Evolutionary conservation across 1,140 invertebrate species (phyloP), one percentile per base, ranked within the genome.

Genomic region (Globodera rostochiensis): DNA sequence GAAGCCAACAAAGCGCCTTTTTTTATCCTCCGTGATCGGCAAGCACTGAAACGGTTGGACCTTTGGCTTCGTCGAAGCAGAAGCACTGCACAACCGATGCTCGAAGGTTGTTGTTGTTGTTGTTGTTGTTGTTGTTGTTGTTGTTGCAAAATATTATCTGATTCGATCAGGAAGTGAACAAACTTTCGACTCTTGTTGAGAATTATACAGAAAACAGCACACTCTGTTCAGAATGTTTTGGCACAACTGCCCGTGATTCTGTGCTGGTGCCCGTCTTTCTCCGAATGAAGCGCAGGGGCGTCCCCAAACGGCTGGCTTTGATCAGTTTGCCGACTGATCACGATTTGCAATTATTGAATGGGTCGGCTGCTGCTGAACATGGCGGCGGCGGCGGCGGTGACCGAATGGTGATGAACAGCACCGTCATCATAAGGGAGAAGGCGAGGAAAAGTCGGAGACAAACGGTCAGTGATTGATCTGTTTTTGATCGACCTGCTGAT

Each of bases 301-400:
- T n/a, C 15, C 46, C 80, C n/a, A 81, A 81, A 83, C 80, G 80
- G 9, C 36, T 81, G 53, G n/a, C 80, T n/a, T 50, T 81, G n/a
- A 67, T 81, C 46, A 82, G 82, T 69, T 66, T 81, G 81, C 80
- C 80, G 78, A 82, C 21, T 36, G 49, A 53, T 21, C 46, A 81
- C 50, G 80, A 81, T 82, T 5, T 81, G 70, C 77, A 66, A 67
- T 4, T 78, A n/a, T 64, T 64, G 57, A 13, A 36, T 36, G 36
- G 36, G 36, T 36, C 36, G 36, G 2, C 36, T 3, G 36, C 2
- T 36, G 36, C 36, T 36, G 36, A 36, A 36, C 36, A 36, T 36
- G 36, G 36, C 36, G 36, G 57, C 9, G 15, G 57, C 9, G 57
- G 5, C 13, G 15, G 57, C 5, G 19, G 19, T 19, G 13, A 64